Base-by-base conservation (phyloP, 2,113 vertebrate genomes). In the Sorex araneus region DNA sequence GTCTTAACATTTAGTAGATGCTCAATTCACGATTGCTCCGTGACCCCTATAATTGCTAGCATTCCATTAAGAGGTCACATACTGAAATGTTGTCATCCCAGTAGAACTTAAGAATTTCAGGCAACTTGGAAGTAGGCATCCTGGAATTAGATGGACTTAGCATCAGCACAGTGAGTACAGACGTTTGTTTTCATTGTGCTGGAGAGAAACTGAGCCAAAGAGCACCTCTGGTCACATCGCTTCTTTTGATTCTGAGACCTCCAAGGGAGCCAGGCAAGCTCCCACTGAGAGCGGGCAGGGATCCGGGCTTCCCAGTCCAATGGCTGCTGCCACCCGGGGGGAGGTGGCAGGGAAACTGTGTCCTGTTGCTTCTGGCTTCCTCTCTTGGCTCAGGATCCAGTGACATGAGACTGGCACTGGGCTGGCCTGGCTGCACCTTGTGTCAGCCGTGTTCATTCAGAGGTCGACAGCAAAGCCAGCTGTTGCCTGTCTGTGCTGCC, bases 361-460 rank as follows among this genome's bases (percentile, higher is more conserved):
- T n/a, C 73, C 91, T 64, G 70, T 75, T 67, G 83, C 4, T n/a
- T 8, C 89, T 89, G 73, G 81, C 92, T 30, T 82, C 57, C 57
- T 78, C 47, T n/a, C 74, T 84, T 75, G 78, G 90, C 89, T 8
- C 8, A 0, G 83, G 9, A 43, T 28, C 34, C 0, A 9, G 8
- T 32, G 69, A 64, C 77, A 71, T 21, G 5, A 83, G 71, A 32
- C 71, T 67, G 81, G 60, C 50, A 3, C 50, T 3, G 50, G 69
- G 47, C 67, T 47, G 84, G 67, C n/a, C 36, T 2, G 40, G 50
- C 73, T 47, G 40, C 28, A 15, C 77, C 30, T 63, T 0, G 1
- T 2, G 84, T 19, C 36, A 71, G 93, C 78, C 85, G 71, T 91
- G 91, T 97, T 92, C 85, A 9, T 84, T 97, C 89, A 92, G 90